phyloP scores from a whole-genome alignment of 2,797 vertebrate species.

The Microtus californicus region DNA sequence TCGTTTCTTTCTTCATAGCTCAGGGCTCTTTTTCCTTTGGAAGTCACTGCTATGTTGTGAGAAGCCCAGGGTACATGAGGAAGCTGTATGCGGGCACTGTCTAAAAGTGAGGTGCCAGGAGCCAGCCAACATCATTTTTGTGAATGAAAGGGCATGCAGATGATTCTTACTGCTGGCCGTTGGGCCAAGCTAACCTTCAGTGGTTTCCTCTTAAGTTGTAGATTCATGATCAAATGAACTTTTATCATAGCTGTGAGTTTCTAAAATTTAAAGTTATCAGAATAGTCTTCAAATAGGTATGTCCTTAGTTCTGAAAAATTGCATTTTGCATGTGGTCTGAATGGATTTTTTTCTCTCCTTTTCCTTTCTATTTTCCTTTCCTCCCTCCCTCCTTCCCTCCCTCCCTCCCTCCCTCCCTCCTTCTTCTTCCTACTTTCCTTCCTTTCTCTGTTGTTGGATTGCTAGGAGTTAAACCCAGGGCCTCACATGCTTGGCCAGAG shows the following conservation, averaged over 20 bases:
- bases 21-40: not conserved
- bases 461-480: not conserved
- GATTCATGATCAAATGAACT: constrained; percentile 27
- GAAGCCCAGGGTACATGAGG: not conserved
- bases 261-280: constrained; percentile 22
- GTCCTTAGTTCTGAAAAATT: constrained; percentile 9
- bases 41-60: not conserved
- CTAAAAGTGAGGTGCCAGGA: not conserved
- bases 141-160: not conserved
- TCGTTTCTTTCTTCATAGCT: not conserved
- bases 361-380: not conserved
- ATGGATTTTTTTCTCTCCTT: not conserved
- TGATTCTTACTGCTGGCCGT: not conserved
- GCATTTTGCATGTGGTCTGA: not conserved
- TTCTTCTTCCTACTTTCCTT: not conserved
- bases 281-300: not conserved
- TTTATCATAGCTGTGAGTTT: not conserved
- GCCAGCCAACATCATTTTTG: not conserved
- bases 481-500: not conserved
- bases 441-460: not conserved
- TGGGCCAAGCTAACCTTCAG: not conserved
- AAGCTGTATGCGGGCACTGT: not conserved
- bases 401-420: fast-evolving
- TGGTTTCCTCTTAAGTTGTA: not conserved
- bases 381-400: no score